Base-by-base conservation (phyloP, 2,797 vertebrate genomes). In the Sebastes cheni region DNA sequence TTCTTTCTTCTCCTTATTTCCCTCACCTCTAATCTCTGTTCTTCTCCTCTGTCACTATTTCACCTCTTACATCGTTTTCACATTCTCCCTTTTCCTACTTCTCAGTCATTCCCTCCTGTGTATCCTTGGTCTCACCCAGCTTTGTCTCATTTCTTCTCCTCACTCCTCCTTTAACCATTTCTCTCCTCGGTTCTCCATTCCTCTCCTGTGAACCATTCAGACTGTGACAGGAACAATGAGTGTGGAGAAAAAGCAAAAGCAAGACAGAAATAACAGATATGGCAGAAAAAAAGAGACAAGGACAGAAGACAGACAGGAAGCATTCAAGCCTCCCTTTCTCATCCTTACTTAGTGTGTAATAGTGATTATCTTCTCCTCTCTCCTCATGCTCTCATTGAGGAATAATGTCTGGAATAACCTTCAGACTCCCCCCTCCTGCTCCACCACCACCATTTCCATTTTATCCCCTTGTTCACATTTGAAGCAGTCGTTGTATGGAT, bases 371-470 rank as follows among this genome's bases (percentile, higher is more conserved):
- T 25, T 82, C 83, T 84, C 56, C 62, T 82, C 65, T 85, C 80
- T 88, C 64, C 70, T 88, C 67, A 78, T 69, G 55, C 75, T 87
- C 82, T 85, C 86, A 79, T 32, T 78, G 79, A 90, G 89, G 83
- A 91, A 74, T 90, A 90, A 92, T 90, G 88, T 89, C 88, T 86
- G 83, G 80, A 88, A 92, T 93, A 93, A 94, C 93, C 94, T 94
- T 95, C 90, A 93, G 69, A 78, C 80, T 87, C 72, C 73, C 5
- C 1, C 56, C 14, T 8, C 46, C 56, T 5, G 6, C 71, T 4
- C 14, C 77, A 18, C 30, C 62, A 4, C 30, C 62, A 4, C 61
- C 86, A 83, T 86, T 85, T 88, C 73, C 82, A 85, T 90, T 89
- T 90, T 67, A 87, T 90, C 87, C 90, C 69, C 86, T 88, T 89